Base-by-base conservation (phyloP, 1,140 invertebrate species). In the Liolophura sinensis region DNA sequence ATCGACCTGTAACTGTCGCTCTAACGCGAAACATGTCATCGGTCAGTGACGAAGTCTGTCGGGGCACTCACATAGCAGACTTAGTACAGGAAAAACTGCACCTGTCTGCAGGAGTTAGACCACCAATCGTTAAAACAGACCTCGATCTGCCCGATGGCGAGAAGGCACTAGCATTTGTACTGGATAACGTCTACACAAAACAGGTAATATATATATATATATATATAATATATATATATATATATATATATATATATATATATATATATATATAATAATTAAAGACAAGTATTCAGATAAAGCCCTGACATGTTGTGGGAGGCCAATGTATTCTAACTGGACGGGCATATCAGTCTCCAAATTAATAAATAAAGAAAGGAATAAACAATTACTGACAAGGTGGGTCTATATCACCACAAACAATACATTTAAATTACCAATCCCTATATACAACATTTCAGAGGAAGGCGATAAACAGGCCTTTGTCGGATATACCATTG, bases 121-220 rank as follows among this genome's bases (percentile, higher is more conserved):
- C 31, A 40, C 31, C 59, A 1, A 67, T 71, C n/a, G 60, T n/a
- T 16, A 71, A 71, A 22, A 64, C 69, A 61, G 72, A 73, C 52
- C 24, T 75, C 16, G 24, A 67, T 4, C 55, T 73, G 14, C 74
- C 74, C 20, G 20, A 49, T 5, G 64, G 40, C 12, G 68, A 62
- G n/a, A 61, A 70, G 24, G 69, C 56, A 46, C 65, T 77, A 12
- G 75, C 75, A 47, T 77, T 77, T 72, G 65, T 73, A 7, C 52
- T 77, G 3, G 49, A 71, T 22, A 72, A 77, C 66, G 73, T 74
- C 7, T 67, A 73, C n/a, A 68, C 73, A 46, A 50, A 65, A 50
- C 54, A 74, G 69, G 74, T 74, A 68, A 57, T 49, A 50, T n/a
- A 22, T 64, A 14, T 22, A 49, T 12, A 1, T 47, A 56, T 20